These are phyloP conservation scores for Lindbergichthys nudifrons DNA, from an alignment of 2,797 vertebrate species.

Conservation along the genomic window DNA sequence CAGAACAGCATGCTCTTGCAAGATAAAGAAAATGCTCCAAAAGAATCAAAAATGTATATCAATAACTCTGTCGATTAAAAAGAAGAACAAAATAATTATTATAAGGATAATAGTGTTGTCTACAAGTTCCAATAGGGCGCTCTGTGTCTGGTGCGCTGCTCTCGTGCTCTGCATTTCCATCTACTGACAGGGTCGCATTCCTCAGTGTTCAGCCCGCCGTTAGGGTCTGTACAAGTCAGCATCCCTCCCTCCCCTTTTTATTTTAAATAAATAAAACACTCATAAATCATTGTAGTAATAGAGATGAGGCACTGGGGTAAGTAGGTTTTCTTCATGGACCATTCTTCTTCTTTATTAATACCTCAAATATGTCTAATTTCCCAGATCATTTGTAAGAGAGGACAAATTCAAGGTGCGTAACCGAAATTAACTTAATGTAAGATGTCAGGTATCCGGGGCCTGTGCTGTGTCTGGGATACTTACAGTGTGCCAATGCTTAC, in stretches of 20 bases:
- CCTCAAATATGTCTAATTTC: neutral
- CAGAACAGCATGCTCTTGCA: slow-evolving; percentile 11
- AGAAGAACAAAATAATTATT: neutral
- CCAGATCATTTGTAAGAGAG: neutral
- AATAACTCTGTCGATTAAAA: too few relatives aligned
- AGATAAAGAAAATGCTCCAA: neutral
- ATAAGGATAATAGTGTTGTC: neutral
- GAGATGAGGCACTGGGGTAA: neutral
- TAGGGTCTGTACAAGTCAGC: slow-evolving; percentile 13
- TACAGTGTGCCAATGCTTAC: neutral
- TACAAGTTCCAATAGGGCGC: slow-evolving; percentile 29
- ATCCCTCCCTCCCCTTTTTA: neutral
- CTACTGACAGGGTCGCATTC: slow-evolving; percentile 33
- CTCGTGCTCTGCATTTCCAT: slow-evolving; percentile 16
- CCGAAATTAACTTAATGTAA: neutral
- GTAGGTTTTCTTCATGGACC: neutral
- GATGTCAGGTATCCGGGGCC: neutral
- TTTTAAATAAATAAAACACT: slow-evolving; percentile 2
- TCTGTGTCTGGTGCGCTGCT: slow-evolving; percentile 23
- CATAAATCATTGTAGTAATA: slow-evolving; percentile 8
- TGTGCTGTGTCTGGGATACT: too few relatives aligned
- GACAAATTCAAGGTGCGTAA: neutral
- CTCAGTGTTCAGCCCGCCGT: slow-evolving; percentile 50
- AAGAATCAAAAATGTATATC: neutral
- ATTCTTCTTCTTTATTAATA: neutral